phyloP scores from a whole-genome alignment of 2,888 invertebrate species.

The Agrochola lychnidis region DNA sequence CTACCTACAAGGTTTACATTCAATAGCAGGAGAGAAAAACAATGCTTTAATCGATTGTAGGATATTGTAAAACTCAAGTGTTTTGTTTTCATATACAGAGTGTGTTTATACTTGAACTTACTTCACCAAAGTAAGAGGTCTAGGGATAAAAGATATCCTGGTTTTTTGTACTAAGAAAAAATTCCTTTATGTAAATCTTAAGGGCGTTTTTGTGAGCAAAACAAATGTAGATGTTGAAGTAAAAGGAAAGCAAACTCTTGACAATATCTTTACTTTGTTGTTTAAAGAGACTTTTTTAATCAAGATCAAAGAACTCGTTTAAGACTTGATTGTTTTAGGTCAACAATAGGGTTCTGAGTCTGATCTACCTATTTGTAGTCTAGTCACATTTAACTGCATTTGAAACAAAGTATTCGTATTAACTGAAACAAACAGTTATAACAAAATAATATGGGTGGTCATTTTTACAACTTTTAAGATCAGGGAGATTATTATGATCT shows the following conservation, averaged over 20 bases:
- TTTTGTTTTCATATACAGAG: conserved; percentile 26
- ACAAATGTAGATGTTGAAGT: conserved; percentile 7
- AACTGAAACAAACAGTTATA: neutral
- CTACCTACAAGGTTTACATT: neutral
- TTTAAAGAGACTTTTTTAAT: conserved; percentile 2
- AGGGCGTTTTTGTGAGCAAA: conserved; percentile 14
- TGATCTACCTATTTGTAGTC: neutral
- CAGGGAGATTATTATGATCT: too few species aligned
- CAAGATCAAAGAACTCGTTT: conserved; percentile 23
- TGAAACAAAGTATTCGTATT: neutral
- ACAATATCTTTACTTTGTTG: neutral
- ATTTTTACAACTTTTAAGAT: too few species aligned
- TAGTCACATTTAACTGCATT: neutral
- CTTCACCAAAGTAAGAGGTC: neutral
- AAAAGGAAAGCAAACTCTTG: neutral
- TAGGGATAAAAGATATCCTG: neutral
- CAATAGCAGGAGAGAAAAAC: conserved; percentile 18
- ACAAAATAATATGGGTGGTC: neutral
- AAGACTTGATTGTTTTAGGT: conserved; percentile 9
- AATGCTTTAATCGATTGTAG: conserved; percentile 3
- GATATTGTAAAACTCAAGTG: conserved; percentile 28
- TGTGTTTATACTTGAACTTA: conserved; percentile 14
- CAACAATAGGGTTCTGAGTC: conserved; percentile 4
- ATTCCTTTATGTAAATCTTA: neutral
- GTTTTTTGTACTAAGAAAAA: neutral